Evolutionary conservation across 2,888 invertebrate genomes (phyloP).

Genomic region (Masnerella sp.): DNA sequence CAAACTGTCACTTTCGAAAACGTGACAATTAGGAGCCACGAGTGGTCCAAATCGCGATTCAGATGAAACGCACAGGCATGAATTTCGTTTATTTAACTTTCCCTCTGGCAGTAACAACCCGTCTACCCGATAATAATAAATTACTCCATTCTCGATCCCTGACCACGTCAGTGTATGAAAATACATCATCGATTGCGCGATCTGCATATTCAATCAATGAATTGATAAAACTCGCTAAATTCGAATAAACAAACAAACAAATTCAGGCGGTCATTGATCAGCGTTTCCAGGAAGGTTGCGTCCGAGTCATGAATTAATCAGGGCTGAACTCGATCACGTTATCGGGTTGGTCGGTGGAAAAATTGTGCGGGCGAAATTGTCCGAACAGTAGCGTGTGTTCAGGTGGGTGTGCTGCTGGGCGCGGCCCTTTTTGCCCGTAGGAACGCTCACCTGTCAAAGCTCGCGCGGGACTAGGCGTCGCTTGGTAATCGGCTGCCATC

Average conservation of each 20-base stretch:
- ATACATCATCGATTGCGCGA: too few species aligned
- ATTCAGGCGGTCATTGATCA: conserved; percentile 4
- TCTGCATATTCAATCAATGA: neutral
- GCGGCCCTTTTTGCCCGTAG: conserved; percentile 16
- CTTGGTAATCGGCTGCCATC: conserved; percentile 77
- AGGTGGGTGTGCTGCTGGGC: conserved; percentile 28
- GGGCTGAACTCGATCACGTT: neutral
- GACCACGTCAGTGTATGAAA: neutral
- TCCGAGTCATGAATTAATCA: conserved; percentile 31
- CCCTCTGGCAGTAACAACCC: neutral
- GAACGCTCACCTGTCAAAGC: conserved; percentile 74
- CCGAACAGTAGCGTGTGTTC: conserved; percentile 1
- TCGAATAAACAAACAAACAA: conserved; percentile 1
- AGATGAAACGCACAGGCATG: too few species aligned
- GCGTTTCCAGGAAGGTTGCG: conserved; percentile 8
- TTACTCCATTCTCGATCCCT: neutral
- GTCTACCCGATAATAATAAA: neutral
- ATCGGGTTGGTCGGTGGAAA: too few species aligned
- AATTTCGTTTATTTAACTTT: neutral
- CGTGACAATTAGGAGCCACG: too few species aligned
- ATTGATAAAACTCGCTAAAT: neutral
- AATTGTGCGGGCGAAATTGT: too few species aligned
- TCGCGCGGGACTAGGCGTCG: conserved; percentile 75
- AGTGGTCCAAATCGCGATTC: too few species aligned
- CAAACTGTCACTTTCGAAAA: too few species aligned